Evolutionary conservation across 92 coral and sea anemone species (phyloP).

Genomic region (Parazoanthus darwini): DNA sequence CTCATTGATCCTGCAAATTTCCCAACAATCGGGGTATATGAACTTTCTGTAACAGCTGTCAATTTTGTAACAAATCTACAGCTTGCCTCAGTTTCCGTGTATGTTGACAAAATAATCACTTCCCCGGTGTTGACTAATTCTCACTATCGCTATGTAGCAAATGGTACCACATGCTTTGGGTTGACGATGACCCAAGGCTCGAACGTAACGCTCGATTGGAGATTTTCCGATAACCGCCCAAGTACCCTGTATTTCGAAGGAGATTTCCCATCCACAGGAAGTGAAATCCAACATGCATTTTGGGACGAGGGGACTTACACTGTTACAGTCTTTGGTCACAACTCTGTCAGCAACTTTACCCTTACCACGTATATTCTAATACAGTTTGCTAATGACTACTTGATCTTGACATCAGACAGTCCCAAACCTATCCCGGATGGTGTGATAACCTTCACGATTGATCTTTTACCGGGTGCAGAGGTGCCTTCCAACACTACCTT

Average conservation of each 20-base stretch:
- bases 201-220: constrained; percentile 75
- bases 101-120: constrained; percentile 68
- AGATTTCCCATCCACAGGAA: constrained; percentile 59
- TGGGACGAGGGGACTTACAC: constrained; percentile 40
- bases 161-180: constrained; percentile 51
- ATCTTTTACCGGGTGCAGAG: constrained; percentile 47
- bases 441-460: constrained; percentile 51
- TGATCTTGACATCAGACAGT: constrained; percentile 59
- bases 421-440: constrained; percentile 87
- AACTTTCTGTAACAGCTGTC: constrained; percentile 65
- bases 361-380: constrained; percentile 26
- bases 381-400: constrained; percentile 64
- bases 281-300: constrained; percentile 49
- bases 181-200: constrained; percentile 67
- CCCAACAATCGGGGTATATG: constrained; percentile 60
- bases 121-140: constrained; percentile 44
- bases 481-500: constrained; percentile 70
- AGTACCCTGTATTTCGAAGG: constrained; percentile 45
- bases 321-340: constrained; percentile 57
- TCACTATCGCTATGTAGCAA: constrained; percentile 46
- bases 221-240: constrained; percentile 66
- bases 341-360: constrained; percentile 72
- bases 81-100: constrained; percentile 39
- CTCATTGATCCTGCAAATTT: constrained; percentile 41
- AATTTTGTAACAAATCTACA: constrained; percentile 78